These are phyloP conservation scores for Toxostoma redivivum DNA, from an alignment of 2,113 vertebrate genomes.

Conservation along the genomic window DNA sequence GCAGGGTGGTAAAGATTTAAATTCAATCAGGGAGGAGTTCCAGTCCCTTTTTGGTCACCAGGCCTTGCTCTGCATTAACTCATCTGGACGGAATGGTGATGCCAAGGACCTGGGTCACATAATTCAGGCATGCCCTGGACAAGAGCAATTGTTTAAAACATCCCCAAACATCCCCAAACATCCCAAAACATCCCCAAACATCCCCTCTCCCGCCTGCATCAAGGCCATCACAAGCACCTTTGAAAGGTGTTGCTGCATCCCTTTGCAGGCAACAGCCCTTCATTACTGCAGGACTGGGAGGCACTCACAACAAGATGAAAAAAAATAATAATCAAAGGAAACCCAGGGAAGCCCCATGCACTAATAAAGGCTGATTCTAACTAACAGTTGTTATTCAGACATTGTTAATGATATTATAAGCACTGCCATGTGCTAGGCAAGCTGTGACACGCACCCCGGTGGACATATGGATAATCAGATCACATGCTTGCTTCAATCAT, in stretches of 20 bases:
- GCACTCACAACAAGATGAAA: not conserved
- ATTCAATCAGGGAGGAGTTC: not conserved
- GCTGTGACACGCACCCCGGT: constrained; percentile 54
- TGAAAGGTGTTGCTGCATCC: not conserved
- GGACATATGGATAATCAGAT: constrained; percentile 68
- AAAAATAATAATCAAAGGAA: constrained; percentile 23
- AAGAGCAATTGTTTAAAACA: not conserved
- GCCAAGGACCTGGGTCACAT: accelerated
- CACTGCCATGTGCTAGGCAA: constrained; percentile 64
- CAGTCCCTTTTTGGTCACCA: not conserved
- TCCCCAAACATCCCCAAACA: not conserved
- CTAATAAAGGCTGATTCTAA: constrained; percentile 43
- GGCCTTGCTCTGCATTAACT: not conserved
- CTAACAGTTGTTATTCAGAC: constrained; percentile 61
- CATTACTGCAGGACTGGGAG: not conserved
- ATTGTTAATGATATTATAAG: constrained; percentile 64
- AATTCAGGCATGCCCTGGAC: not conserved
- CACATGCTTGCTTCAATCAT: constrained; percentile 57
- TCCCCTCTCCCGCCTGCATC: accelerated
- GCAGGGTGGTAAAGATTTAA: not conserved
- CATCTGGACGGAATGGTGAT: not conserved
- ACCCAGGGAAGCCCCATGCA: not conserved
- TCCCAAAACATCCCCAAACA: too few relatives aligned
- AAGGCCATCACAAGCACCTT: not conserved
- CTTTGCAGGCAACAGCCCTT: not conserved